These are phyloP conservation scores for Mesochorus sp. DNA, from an alignment of 2,888 invertebrate species.

Conservation along the genomic window DNA sequence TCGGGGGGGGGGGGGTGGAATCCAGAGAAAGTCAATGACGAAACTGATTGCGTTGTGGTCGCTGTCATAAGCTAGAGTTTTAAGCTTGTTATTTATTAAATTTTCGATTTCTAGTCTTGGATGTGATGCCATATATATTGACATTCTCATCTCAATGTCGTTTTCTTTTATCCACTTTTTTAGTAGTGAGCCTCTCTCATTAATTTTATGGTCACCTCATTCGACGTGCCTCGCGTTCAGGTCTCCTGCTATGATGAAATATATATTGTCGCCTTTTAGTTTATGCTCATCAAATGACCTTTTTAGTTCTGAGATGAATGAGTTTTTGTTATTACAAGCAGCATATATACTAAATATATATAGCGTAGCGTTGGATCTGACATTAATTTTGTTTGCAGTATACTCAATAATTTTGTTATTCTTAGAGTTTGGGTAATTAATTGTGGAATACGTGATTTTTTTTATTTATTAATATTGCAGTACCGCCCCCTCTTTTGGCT, in stretches of 20 bases:
- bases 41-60: slow-evolving; percentile 38
- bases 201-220: slow-evolving; percentile 3
- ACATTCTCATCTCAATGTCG: too few relatives aligned
- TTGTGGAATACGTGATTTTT: slow-evolving; percentile 4
- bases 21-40: background rate
- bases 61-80: slow-evolving; percentile 9
- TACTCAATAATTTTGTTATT: slow-evolving; percentile 22
- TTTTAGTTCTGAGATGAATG: slow-evolving; percentile 54
- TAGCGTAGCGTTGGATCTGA: background rate
- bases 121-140: background rate
- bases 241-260: slow-evolving; percentile 57
- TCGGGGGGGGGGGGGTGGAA: background rate
- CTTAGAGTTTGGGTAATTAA: background rate
- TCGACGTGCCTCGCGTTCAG: slow-evolving; percentile 40
- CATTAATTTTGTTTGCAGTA: slow-evolving; percentile 25
- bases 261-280: slow-evolving; percentile 11
- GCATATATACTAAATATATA: slow-evolving; percentile 52
- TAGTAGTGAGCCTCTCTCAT: slow-evolving; percentile 9
- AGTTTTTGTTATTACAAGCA: slow-evolving; percentile 7
- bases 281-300: slow-evolving; percentile 11
- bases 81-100: background rate
- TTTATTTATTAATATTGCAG: slow-evolving; percentile 40
- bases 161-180: slow-evolving; percentile 18
- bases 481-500: slow-evolving; percentile 45
- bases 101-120: background rate